Evolutionary conservation across 1,140 invertebrate species (phyloP).

Genomic region (Zophobas morio): DNA sequence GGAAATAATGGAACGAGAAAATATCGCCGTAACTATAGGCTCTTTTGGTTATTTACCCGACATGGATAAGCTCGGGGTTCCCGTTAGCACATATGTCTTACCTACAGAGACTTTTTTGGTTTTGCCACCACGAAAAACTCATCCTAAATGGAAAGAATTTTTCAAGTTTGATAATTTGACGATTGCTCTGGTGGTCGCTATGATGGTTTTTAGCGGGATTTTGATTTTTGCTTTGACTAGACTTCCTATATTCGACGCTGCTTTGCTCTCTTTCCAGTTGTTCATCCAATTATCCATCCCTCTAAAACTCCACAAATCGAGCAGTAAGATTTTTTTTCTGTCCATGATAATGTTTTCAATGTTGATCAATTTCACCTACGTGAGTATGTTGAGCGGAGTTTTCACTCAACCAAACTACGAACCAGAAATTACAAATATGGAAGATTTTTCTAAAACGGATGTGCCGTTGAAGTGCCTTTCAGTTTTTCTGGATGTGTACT

Average conservation of each 20-base stretch:
- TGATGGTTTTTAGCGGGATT: neutral
- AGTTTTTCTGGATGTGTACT: neutral
- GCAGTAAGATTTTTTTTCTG: neutral
- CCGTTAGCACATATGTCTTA: neutral
- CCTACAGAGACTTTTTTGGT: neutral
- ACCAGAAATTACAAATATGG: neutral
- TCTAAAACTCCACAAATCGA: neutral
- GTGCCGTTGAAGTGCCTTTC: neutral
- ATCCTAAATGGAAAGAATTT: slow-evolving; percentile 3
- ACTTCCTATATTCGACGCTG: neutral
- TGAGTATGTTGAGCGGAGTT: slow-evolving; percentile 12
- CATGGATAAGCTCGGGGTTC: neutral
- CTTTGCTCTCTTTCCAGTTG: neutral
- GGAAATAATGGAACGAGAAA: neutral
- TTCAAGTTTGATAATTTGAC: neutral
- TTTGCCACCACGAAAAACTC: neutral
- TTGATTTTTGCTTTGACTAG: neutral
- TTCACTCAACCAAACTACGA: slow-evolving; percentile 13
- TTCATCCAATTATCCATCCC: slow-evolving; percentile 4
- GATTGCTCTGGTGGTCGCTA: neutral
- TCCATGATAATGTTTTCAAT: slow-evolving; percentile 5
- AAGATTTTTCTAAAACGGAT: neutral
- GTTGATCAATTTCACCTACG: neutral
- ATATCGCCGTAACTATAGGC: neutral
- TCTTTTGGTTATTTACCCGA: neutral